These are phyloP conservation scores for Neodiprion lecontei DNA, from an alignment of 1,140 invertebrate genomes.

Conservation along the genomic window DNA sequence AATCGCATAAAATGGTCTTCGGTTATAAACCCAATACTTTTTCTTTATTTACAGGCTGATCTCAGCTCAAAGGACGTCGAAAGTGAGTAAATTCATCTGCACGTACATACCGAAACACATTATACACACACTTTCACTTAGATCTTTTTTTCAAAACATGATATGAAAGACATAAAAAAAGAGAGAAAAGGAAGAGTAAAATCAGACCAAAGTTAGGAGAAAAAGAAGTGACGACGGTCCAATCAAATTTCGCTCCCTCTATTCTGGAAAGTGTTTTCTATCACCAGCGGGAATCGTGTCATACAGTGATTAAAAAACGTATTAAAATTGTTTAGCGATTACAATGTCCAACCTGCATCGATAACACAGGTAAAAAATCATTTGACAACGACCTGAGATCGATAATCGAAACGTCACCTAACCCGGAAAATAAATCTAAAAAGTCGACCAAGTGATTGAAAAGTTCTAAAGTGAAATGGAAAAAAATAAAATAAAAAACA, in stretches of 20 bases:
- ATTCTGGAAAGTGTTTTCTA: not conserved
- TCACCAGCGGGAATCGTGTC: not conserved
- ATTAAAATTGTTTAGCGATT: too few species aligned
- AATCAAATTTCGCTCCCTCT: not conserved
- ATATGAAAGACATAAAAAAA: not conserved
- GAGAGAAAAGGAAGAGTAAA: not conserved
- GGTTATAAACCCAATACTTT: conserved; percentile 15
- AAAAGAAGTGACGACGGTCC: not conserved
- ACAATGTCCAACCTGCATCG: too few species aligned
- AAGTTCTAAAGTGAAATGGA: not conserved
- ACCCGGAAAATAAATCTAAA: too few species aligned
- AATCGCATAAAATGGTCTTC: conserved; percentile 15
- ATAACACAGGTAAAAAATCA: too few species aligned
- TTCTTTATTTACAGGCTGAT: conserved; percentile 69
- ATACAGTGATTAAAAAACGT: not conserved
- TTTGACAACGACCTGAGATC: too few species aligned
- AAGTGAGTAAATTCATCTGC: conserved; percentile 68
- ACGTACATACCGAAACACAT: not conserved
- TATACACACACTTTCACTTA: not conserved
- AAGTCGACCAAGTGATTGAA: not conserved
- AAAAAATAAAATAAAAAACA: too few species aligned
- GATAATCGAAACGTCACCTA: too few species aligned
- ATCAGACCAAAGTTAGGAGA: too few species aligned
- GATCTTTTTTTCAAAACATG: not conserved
- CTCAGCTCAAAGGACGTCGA: conserved; percentile 75